Conservation (phyloP, 2,113 vertebrate genomes). For the Eudyptes chrysolophus region DNA sequence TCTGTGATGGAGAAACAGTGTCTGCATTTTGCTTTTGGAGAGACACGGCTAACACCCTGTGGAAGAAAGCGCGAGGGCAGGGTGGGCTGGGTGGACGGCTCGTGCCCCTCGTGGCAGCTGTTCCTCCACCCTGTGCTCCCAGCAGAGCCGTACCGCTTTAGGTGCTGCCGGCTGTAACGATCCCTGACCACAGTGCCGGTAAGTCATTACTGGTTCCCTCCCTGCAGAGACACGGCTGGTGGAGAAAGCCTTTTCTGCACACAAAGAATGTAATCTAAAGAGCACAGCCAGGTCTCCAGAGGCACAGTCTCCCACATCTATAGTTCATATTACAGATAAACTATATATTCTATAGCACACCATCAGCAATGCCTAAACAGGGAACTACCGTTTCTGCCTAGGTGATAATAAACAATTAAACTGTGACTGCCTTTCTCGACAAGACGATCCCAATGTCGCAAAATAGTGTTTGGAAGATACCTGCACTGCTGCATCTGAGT, state of each 20-base stretch:
- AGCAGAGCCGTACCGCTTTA: background rate
- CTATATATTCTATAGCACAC: background rate
- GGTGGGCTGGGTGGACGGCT: background rate
- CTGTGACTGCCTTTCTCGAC: background rate
- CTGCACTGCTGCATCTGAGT: background rate
- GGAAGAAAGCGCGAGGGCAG: background rate
- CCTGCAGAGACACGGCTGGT: background rate
- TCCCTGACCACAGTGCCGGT: background rate
- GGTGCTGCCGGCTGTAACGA: background rate
- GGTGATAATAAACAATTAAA: background rate
- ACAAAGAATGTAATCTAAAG: background rate
- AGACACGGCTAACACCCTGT: background rate
- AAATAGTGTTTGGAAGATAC: background rate
- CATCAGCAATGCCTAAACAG: background rate
- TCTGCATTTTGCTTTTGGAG: background rate
- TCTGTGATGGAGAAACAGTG: background rate
- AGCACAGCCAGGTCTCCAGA: background rate
- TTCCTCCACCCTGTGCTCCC: background rate
- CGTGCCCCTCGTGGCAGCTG: background rate
- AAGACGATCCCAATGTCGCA: background rate
- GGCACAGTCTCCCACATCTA: background rate
- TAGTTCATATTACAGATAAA: background rate
- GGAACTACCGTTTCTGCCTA: background rate
- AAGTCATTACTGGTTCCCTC: background rate
- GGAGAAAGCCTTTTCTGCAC: background rate